Evolutionary conservation across 2,888 invertebrate genomes (phyloP).

Genomic region (Drosophila gaucha): DNA sequence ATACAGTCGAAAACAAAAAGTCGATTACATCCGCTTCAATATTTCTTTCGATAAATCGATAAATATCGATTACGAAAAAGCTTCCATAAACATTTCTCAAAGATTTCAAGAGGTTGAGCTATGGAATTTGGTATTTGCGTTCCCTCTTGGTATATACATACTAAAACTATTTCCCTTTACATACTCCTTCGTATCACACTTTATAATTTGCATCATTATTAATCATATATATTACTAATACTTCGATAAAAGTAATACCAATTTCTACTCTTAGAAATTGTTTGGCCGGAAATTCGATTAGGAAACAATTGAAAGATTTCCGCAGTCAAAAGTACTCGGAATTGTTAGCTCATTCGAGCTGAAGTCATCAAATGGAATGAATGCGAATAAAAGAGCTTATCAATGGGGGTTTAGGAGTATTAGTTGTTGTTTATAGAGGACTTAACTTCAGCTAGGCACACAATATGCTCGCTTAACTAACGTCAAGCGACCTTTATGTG

Average conservation of each 20-base stretch:
- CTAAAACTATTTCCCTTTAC: background rate
- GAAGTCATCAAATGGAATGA: background rate
- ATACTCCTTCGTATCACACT: background rate
- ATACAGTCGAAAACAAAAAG: too few species aligned
- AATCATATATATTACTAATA: background rate
- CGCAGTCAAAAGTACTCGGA: background rate
- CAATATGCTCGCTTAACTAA: conserved; percentile 1
- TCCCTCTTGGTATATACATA: background rate
- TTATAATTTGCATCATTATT: background rate
- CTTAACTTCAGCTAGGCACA: conserved; percentile 2
- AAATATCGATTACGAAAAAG: background rate
- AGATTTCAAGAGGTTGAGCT: background rate
- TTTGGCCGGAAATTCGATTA: background rate
- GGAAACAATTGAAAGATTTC: background rate
- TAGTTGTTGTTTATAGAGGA: background rate
- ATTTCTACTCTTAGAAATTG: background rate
- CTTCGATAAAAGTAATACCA: background rate
- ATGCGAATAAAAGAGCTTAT: background rate
- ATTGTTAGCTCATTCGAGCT: conserved; percentile 1
- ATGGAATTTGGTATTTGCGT: background rate
- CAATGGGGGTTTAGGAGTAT: background rate
- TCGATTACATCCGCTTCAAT: background rate
- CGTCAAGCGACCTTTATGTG: background rate
- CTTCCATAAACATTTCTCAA: background rate
- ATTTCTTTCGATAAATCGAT: conserved; percentile 1